Percentiles rank a stretch among this genome's conserved stretches.
These are phyloP conservation scores for Tamandua tetradactyla DNA, from an alignment of 2,797 vertebrate genomes.

Conservation along the genomic window DNA sequence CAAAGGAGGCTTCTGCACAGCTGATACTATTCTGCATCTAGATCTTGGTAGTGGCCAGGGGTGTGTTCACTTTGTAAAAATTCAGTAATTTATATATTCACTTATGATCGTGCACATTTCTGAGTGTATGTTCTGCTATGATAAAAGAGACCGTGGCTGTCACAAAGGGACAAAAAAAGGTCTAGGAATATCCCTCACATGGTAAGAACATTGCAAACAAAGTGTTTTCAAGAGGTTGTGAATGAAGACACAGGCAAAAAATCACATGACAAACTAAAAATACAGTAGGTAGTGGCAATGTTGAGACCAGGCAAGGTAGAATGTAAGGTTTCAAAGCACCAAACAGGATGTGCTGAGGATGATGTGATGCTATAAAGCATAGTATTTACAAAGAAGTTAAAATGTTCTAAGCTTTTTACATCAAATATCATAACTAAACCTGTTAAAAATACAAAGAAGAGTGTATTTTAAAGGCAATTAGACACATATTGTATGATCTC, in stretches of 20 bases:
- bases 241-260: not conserved
- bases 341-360: not conserved
- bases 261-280: not conserved
- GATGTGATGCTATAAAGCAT: not conserved
- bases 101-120: not conserved
- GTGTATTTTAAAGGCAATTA: too few relatives aligned
- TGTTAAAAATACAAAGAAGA: not conserved
- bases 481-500: too few relatives aligned
- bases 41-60: not conserved
- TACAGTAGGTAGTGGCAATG: not conserved
- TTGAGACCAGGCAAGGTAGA: not conserved
- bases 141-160: not conserved
- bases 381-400: slow-evolving; percentile 1
- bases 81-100: not conserved
- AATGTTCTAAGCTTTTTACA: not conserved
- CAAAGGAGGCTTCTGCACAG: not conserved
- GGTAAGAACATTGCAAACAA: not conserved
- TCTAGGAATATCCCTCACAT: not conserved
- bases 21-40: not conserved
- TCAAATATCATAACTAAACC: not conserved
- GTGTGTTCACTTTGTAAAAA: not conserved
- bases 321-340: not conserved
- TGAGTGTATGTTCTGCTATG: not conserved
- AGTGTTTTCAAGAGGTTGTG: not conserved
- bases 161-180: not conserved